Conservation (phyloP, 2,113 vertebrate species). For the Archilochus colubris region DNA sequence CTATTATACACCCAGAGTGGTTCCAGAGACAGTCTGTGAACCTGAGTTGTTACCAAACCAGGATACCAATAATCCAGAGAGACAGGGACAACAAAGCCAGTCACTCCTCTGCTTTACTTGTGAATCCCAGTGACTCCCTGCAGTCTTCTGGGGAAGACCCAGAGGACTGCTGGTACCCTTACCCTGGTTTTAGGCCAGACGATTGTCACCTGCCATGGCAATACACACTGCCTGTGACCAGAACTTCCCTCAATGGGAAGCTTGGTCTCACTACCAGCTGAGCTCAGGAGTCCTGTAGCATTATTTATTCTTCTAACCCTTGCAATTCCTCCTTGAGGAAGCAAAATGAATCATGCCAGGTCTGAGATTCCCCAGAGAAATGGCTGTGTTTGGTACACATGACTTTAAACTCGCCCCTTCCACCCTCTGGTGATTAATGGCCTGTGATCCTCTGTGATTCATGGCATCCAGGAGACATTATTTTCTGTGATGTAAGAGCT, state of each 20-base stretch:
- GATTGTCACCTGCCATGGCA: neutral
- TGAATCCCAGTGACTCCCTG: neutral
- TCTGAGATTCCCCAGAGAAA: slow-evolving; percentile 27
- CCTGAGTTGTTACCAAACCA: neutral
- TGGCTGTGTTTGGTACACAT: slow-evolving; percentile 6
- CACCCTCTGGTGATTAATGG: slow-evolving; percentile 35
- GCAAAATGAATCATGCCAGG: slow-evolving; percentile 28
- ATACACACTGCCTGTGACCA: rapidly evolving
- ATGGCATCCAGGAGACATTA: slow-evolving; percentile 46
- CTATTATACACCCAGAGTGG: neutral
- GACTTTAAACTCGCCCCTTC: slow-evolving; percentile 14
- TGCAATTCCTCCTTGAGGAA: neutral
- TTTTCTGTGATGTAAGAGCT: slow-evolving; percentile 31
- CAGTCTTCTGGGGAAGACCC: neutral
- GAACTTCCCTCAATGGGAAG: neutral
- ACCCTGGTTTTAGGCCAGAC: neutral
- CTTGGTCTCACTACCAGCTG: neutral
- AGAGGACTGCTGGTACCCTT: neutral
- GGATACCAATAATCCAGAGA: neutral
- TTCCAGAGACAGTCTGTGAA: neutral
- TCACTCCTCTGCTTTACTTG: neutral
- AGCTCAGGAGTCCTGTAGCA: neutral
- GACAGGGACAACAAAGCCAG: neutral
- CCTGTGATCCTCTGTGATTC: slow-evolving; percentile 6
- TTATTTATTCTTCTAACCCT: slow-evolving; percentile 22